phyloP scores from a whole-genome alignment of 2,797 vertebrate genomes.

The Hydrocynus forskahlii region DNA sequence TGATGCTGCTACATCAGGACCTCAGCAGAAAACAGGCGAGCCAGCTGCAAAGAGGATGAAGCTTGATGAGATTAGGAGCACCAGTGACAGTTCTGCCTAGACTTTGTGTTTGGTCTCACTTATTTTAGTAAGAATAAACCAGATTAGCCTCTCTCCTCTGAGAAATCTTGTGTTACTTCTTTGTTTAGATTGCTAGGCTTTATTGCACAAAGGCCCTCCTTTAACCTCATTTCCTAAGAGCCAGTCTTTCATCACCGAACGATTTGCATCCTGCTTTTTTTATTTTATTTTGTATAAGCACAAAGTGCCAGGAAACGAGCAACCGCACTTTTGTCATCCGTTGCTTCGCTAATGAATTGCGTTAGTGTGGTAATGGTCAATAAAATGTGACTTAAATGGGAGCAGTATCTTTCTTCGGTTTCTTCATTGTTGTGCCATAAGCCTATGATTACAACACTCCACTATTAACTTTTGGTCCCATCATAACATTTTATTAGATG shows the following conservation, averaged over 20 bases:
- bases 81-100: conserved; percentile 30
- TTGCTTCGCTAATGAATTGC: not conserved
- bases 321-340: not conserved
- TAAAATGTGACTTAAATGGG: conserved; percentile 26
- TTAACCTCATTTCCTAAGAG: conserved; percentile 19
- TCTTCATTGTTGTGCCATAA: not conserved
- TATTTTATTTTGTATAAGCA: conserved; percentile 36
- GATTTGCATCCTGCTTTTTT: conserved; percentile 4
- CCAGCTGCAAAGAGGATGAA: conserved; percentile 87
- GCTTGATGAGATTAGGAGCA: conserved; percentile 73
- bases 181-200: conserved; percentile 25
- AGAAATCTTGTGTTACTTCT: conserved; percentile 19
- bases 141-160: conserved; percentile 15
- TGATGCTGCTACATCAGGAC: conserved; percentile 68
- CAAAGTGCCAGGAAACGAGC: conserved; percentile 51
- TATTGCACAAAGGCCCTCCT: conserved; percentile 25
- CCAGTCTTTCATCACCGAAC: conserved; percentile 32
- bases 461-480: conserved; percentile 73
- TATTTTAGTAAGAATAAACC: conserved; percentile 42
- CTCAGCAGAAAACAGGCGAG: conserved; percentile 71
- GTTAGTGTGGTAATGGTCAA: conserved; percentile 15
- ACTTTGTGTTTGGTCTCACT: conserved; percentile 34
- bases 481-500: conserved; percentile 87
- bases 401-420: not conserved
- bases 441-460: conserved; percentile 41